Evolutionary conservation across 1,140 invertebrate species (phyloP).

Genomic region (Pseudoatta argentina): DNA sequence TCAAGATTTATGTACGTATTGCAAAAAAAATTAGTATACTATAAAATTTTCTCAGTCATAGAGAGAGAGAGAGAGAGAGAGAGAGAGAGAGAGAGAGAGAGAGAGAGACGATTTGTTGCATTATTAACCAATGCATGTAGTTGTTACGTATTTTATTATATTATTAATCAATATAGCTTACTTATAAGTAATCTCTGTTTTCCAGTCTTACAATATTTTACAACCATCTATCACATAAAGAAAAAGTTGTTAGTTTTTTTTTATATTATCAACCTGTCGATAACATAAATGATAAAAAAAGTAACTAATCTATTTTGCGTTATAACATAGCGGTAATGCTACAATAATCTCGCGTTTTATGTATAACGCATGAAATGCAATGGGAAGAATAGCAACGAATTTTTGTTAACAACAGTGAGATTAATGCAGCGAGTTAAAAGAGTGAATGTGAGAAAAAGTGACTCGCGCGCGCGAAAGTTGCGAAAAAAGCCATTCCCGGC

Average conservation of each 20-base stretch:
- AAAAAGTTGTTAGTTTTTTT: slow-evolving; percentile 15
- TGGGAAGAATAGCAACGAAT: slow-evolving; percentile 1
- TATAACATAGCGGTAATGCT: not conserved
- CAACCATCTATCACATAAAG: not conserved
- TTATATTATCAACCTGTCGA: not conserved
- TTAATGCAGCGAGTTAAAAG: slow-evolving; percentile 20
- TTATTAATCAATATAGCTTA: not conserved
- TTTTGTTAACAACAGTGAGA: slow-evolving; percentile 30
- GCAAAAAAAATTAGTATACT: not conserved
- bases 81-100: no score
- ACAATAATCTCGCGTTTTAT: not conserved
- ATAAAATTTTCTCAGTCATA: not conserved
- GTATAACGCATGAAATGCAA: not conserved
- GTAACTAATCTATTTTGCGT: not conserved
- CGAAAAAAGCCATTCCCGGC: slow-evolving; percentile 5
- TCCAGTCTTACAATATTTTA: not conserved
- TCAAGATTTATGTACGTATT: not conserved
- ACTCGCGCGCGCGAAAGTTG: not conserved
- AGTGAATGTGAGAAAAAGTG: slow-evolving; percentile 18
- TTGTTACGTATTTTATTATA: not conserved
- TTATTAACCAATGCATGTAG: not conserved
- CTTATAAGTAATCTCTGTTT: not conserved
- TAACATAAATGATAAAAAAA: not conserved
- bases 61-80: no score
- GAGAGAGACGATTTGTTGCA: not conserved